Evolutionary conservation across 2,113 vertebrate genomes (phyloP), one percentile per base, ranked within the genome.

Genomic region (Chlamydotis undulata): DNA sequence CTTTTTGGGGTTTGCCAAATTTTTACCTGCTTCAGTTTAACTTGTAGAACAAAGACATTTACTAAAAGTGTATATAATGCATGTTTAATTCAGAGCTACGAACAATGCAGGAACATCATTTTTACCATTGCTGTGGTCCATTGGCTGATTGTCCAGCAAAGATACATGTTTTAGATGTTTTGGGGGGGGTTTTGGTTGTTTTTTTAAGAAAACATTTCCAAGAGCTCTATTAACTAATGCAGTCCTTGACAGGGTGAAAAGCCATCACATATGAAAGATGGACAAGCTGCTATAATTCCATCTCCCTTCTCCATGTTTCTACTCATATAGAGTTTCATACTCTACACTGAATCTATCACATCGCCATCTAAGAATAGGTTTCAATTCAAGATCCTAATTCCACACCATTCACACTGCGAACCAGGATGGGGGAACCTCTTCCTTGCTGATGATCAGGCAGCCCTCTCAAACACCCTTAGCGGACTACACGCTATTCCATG

Each of bases 401-500:
- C 61, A 68, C 52, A 52, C 11, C 1, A 0, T 26, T 63, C n/a
- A 70, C 9, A 28, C 18, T 19, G 26, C 28, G 41, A 80, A 29
- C 21, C 10, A 64, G 53, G 39, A 56, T 2, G 1, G 21, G 7
- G 18, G 10, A 81, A 45, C 5, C 3, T 47, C 22, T 53, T 56
- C 10, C 39, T 81, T 74, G 47, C 45, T 53, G n/a, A 74, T 28
- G 26, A 53, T 57, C 33, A 64, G 19, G 16, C 24, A 86, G 49
- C 13, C 33, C 39, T 64, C 37, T 59, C 59, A 49, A 88, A 52
- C 7, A 60, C 19, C 4, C 9, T 76, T 22, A 35, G 9, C 2
- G 8, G 28, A 57, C 8, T 33, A 7, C 9, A 49, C 3, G 1
- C 24, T 61, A 41, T 28, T 12, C n/a, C 3, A 0, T 49, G 52